Evolutionary conservation across 2,888 invertebrate genomes (phyloP), one percentile per base, ranked within the genome.

Genomic region (Lasioglossum zephyrum): DNA sequence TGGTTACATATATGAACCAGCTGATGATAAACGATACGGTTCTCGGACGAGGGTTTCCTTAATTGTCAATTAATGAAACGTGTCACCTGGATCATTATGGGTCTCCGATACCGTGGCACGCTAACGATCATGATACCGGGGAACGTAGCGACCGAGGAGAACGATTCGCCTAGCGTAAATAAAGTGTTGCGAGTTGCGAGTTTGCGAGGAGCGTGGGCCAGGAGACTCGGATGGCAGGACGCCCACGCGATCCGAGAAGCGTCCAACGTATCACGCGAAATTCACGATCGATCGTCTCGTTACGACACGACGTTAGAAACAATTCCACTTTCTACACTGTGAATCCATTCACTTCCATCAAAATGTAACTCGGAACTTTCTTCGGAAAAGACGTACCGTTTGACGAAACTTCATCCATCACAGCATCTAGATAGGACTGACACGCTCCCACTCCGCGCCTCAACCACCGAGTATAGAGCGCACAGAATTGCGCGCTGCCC

Each of bases 331-430:
- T 79, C 57, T 77, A 26, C 63, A 63, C 73, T 39, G n/a, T 9
- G 36, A 73, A 36, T 63, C n/a, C 53, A 36, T 60, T 63, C 22
- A 39, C 81, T 69, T 39, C 22, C n/a, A 60, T 53, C 63, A 11
- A 8, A 76, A 77, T 78, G 41, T 75, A 73, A 73, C 69, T 41
- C 39, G 66, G 49, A 74, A 77, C 78, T 81, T 85, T 77, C 69
- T 31, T 39, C 70, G 47, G 77, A 84, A 84, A 83, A 90, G 84
- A 92, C 94, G 84, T 94, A 94, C 94, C 94, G 87, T 92, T 94
- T 80, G 90, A 91, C 84, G 92, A 91, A 85, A 92, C 91, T 92
- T 94, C 93, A 89, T 94, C 94, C 94, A 94, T 94, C 92, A 93
- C 93, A 91, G 93, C 93, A 94, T 93, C 91, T 92, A 92, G 88